Evolutionary conservation across 2,888 invertebrate species (phyloP), one percentile per base, ranked within the genome.

Genomic region (Muschampia plurimacula): DNA sequence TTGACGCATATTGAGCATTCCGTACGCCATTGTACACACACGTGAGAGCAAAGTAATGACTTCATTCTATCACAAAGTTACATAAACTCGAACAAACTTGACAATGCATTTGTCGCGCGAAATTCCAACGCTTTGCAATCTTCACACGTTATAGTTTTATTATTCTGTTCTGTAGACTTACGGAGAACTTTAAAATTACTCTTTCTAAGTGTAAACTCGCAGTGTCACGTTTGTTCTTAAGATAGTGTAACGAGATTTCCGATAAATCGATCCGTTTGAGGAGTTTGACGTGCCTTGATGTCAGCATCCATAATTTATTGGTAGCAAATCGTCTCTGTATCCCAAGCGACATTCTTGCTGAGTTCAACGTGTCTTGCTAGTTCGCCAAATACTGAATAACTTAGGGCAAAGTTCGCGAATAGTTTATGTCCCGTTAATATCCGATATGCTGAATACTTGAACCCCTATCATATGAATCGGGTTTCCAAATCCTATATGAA

Each of bases 371-470:
- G 76, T 79, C 79, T 78, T 69, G 76, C 75, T 73, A 73, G 76
- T 75, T 78, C 77, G 74, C 74, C 77, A 75, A 79, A 79, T 76
- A 72, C 77, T 79, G 77, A 78, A 79, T 81, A 79, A 79, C 74
- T 79, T 74, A 80, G 75, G 62, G 64, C 69, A 67, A 79, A 76
- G 77, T 77, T 79, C 74, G 73, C 68, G 72, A 67, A 74, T 69
- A 69, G 74, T 71, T 77, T 77, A 72, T 68, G 65, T 63, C 73
- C 69, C 67, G 67, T 76, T 74, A 71, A 73, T 74, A 75, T 78
- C 71, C 22, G 59, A 67, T 44, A 57, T 67, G 12, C 67, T 60
- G 66, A 71, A 49, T 71, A 66, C 46, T 70, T 57, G 10, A 52
- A 36, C n/a, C 59, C 28, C 15, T 9, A 44, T 59, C 46, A 59